A percentile compares a stretch with the other conserved stretches of the same genome.
These are phyloP conservation scores for Poecilus cupreus DNA, from an alignment of 2,888 invertebrate genomes.

Conservation along the genomic window DNA sequence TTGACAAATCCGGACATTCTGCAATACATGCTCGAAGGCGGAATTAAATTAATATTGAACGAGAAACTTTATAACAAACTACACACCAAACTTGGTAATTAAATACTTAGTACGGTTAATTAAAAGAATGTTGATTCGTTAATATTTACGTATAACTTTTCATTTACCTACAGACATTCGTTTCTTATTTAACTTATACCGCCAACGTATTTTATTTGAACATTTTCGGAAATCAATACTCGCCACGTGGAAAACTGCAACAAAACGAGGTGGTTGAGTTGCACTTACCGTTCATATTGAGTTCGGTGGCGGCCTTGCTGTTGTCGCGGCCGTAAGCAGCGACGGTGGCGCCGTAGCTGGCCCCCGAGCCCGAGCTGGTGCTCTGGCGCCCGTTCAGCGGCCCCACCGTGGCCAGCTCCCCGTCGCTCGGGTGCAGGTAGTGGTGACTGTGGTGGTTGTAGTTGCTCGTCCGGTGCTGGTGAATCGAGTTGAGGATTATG, in stretches of 20 bases:
- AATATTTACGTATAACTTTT: not conserved
- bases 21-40: not conserved
- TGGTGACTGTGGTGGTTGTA: slow-evolving; percentile 71
- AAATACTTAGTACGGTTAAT: no score
- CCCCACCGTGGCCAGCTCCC: slow-evolving; percentile 74
- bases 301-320: slow-evolving; percentile 80
- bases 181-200: no score
- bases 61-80: no score
- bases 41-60: no score
- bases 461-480: slow-evolving; percentile 83
- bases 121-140: not conserved
- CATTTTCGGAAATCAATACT: slow-evolving; percentile 18
- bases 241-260: not conserved
- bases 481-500: slow-evolving; percentile 88
- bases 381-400: slow-evolving; percentile 77
- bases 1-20: slow-evolving; percentile 7
- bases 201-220: not conserved
- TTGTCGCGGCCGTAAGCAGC: slow-evolving; percentile 73
- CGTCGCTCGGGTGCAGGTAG: slow-evolving; percentile 78
- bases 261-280: no score
- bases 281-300: slow-evolving; percentile 82
- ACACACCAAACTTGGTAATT: no score
- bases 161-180: not conserved
- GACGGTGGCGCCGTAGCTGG: slow-evolving; percentile 74
- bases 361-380: slow-evolving; percentile 76